Evolutionary conservation across 2,888 invertebrate species (phyloP).

Genomic region (Cantharis rustica): DNA sequence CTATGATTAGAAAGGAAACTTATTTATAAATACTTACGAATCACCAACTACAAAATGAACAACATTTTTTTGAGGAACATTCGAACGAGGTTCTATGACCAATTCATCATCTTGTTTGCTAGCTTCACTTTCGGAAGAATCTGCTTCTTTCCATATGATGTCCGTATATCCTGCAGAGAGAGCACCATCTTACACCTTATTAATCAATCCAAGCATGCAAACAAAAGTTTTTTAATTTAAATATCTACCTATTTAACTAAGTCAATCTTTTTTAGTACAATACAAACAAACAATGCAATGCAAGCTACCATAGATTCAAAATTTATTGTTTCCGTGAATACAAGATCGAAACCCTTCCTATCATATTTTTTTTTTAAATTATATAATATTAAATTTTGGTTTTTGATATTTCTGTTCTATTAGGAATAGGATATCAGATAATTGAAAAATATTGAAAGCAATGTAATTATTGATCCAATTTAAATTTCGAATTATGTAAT

Average conservation of each 20-base stretch:
- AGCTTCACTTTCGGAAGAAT: slow-evolving; percentile 63
- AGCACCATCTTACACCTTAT: slow-evolving; percentile 46
- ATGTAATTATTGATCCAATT: not conserved
- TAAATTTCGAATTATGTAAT: not conserved
- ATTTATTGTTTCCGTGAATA: not conserved
- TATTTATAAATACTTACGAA: not conserved
- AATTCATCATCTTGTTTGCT: slow-evolving; percentile 58
- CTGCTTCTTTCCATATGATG: slow-evolving; percentile 58
- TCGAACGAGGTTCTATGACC: slow-evolving; percentile 28
- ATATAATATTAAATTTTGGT: too few species aligned
- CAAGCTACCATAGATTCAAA: not conserved
- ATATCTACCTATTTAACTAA: not conserved
- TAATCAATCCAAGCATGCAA: slow-evolving; percentile 36
- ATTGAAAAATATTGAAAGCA: not conserved
- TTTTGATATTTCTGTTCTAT: not conserved
- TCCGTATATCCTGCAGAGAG: slow-evolving; percentile 47
- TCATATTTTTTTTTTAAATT: too few species aligned
- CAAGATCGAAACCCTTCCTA: not conserved
- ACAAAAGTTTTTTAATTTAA: not conserved
- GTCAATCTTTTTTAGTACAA: not conserved
- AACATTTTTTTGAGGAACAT: slow-evolving; percentile 33
- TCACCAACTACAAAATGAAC: slow-evolving; percentile 57
- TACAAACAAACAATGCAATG: not conserved
- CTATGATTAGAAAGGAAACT: not conserved
- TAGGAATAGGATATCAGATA: not conserved